phyloP scores from a whole-genome alignment of 2,797 vertebrate species.

The Xenentodon cancila region DNA sequence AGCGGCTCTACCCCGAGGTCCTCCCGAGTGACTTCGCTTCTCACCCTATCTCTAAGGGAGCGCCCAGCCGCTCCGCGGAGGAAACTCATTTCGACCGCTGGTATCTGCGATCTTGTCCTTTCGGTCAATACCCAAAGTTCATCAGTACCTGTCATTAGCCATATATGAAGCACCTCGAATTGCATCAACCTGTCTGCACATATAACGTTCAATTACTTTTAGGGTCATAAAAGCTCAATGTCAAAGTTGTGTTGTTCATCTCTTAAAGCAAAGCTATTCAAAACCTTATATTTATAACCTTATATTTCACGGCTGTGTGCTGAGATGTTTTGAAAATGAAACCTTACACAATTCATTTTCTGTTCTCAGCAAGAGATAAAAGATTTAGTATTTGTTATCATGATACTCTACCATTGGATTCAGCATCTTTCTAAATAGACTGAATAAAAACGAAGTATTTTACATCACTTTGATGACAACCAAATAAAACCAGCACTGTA shows the following conservation, averaged over 20 bases:
- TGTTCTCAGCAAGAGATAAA: conserved; percentile 13
- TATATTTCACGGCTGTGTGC: conserved; percentile 1
- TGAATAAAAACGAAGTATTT: conserved; percentile 2
- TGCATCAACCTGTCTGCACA: not conserved
- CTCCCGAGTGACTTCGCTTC: no score
- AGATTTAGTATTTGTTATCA: conserved; percentile 14
- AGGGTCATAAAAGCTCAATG: not conserved
- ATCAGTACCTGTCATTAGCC: not conserved
- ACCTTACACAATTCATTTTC: conserved; percentile 7
- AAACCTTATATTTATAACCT: not conserved
- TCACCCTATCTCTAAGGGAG: no score
- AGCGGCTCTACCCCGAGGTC: no score
- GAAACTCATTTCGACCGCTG: no score
- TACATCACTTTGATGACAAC: conserved; percentile 5
- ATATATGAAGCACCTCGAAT: not conserved
- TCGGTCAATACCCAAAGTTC: no score
- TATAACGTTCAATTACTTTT: conserved; percentile 4
- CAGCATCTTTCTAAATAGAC: not conserved
- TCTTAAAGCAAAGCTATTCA: conserved; percentile 1
- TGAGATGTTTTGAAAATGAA: not conserved
- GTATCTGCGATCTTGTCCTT: no score
- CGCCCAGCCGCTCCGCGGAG: no score
- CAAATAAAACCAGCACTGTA: conserved; percentile 1
- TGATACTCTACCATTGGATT: not conserved
- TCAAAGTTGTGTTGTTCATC: not conserved